A percentile compares a stretch with the other conserved stretches of the same genome.
Conservation (phyloP, 35 echinoderm and acorn worm species). For the Amphiura filiformis region DNA sequence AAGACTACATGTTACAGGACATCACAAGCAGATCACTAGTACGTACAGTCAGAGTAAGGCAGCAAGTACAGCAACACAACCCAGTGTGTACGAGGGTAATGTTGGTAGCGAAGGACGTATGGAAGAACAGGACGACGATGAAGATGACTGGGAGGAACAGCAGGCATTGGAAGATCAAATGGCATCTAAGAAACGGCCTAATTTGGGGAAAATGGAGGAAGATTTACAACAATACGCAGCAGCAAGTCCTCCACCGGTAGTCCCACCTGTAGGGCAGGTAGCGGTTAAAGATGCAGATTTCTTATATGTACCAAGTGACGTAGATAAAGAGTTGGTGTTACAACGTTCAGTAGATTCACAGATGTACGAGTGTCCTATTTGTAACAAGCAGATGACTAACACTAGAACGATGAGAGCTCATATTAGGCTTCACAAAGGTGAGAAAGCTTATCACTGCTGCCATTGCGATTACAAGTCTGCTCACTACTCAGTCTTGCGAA, state of each 20-base stretch:
- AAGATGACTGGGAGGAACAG: not conserved
- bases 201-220: not conserved
- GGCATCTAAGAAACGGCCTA: not conserved
- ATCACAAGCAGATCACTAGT: not conserved
- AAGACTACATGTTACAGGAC: not conserved
- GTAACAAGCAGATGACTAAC: not conserved
- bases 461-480: slow-evolving; percentile 3
- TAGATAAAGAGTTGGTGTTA: not conserved
- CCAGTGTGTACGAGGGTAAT: not conserved
- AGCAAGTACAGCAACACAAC: not conserved
- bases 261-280: not conserved
- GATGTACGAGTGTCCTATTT: not conserved
- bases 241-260: not conserved
- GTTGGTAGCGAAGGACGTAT: not conserved
- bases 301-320: not conserved
- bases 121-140: not conserved
- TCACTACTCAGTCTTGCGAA: not conserved
- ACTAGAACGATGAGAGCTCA: not conserved
- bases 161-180: not conserved
- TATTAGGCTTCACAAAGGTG: not conserved
- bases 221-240: not conserved
- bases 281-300: not conserved
- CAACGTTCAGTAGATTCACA: not conserved
- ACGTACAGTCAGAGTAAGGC: not conserved
- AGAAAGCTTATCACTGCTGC: not conserved